Evolutionary conservation across 2,797 vertebrate genomes (phyloP).

Genomic region (Syngnathus rostellatus): DNA sequence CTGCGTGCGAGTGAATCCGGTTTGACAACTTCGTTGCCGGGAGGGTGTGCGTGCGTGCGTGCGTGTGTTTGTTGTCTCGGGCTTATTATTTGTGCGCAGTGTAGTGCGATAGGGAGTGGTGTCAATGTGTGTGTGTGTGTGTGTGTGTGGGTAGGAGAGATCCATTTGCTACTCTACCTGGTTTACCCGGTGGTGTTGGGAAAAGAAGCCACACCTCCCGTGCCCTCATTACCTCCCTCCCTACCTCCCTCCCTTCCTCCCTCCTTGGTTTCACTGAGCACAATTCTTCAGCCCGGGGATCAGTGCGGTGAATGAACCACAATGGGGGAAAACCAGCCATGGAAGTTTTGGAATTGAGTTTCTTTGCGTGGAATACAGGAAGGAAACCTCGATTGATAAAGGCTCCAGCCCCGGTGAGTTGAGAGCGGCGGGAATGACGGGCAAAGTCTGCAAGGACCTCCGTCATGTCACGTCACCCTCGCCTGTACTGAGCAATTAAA

Average conservation of each 20-base stretch:
- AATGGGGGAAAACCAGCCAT: slow-evolving; percentile 9
- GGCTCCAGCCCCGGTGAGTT: slow-evolving; percentile 22
- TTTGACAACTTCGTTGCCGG: slow-evolving; percentile 54
- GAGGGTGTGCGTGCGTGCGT: slow-evolving; percentile 32
- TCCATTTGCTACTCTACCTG: slow-evolving; percentile 69
- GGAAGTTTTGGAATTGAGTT: slow-evolving; percentile 20
- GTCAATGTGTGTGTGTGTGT: not conserved
- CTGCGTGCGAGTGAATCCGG: slow-evolving; percentile 61
- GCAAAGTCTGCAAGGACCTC: slow-evolving; percentile 24
- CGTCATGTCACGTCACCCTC: slow-evolving; percentile 49
- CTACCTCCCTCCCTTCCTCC: slow-evolving; percentile 23
- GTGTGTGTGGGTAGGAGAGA: slow-evolving; percentile 6
- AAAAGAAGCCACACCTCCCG: slow-evolving; percentile 5
- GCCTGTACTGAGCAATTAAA: slow-evolving; percentile 57
- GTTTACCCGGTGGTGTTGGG: not conserved
- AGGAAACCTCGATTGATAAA: slow-evolving; percentile 24
- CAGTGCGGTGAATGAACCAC: slow-evolving; percentile 54
- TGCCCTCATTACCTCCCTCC: slow-evolving; percentile 1
- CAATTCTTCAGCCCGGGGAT: slow-evolving; percentile 11
- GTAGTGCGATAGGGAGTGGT: slow-evolving; percentile 4
- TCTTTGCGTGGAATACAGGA: slow-evolving; percentile 13
- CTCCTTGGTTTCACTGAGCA: slow-evolving; percentile 26
- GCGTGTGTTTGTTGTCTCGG: slow-evolving; percentile 33
- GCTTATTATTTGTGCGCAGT: slow-evolving; percentile 34
- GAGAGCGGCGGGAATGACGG: slow-evolving; percentile 33